phyloP scores from a whole-genome alignment of 2,113 vertebrate genomes.

The Lepus europaeus region DNA sequence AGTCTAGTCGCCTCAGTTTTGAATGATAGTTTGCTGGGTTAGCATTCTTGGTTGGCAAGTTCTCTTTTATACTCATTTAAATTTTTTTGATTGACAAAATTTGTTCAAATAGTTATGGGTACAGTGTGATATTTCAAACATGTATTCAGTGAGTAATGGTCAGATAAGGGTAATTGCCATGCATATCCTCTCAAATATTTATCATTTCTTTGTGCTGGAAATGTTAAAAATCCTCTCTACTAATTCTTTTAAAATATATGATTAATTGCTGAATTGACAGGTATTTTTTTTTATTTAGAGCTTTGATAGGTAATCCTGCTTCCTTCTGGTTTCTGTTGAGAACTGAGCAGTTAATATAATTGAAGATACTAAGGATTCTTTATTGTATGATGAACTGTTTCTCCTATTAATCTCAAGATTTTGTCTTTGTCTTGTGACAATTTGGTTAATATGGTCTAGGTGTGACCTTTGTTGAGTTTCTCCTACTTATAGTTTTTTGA shows the following conservation, averaged over 20 bases:
- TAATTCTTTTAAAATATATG: no score
- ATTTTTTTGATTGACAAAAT: no score
- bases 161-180: no score
- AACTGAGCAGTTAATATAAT: neutral
- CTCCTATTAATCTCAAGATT: neutral
- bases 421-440: neutral
- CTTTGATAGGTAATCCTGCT: neutral
- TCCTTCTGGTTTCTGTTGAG: neutral
- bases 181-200: no score
- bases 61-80: neutral
- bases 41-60: neutral
- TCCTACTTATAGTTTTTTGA: neutral
- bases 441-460: constrained; percentile 16
- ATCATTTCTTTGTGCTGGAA: no score
- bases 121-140: no score
- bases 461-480: constrained; percentile 26
- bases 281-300: neutral
- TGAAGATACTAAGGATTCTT: neutral
- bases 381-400: constrained; percentile 25
- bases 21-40: neutral
- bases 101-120: no score
- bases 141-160: no score
- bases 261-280: no score
- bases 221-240: no score
- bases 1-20: constrained; percentile 25